Evolutionary conservation across 1,140 invertebrate genomes (phyloP).

Genomic region (Drosophila persimilis): DNA sequence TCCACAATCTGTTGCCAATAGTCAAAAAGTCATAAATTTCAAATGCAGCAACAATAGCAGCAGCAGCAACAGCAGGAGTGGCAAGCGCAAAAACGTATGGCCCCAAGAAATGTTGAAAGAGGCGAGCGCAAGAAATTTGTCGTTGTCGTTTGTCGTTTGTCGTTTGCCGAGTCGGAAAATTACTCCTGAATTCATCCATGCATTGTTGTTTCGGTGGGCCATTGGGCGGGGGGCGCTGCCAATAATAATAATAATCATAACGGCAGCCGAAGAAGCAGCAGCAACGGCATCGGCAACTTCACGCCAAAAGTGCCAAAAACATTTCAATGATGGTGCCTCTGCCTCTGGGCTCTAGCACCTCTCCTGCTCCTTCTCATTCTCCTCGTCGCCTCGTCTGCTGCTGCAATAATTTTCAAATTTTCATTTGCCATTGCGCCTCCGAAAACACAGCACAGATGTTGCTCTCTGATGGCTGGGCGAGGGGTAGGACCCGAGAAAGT

Average conservation of each 20-base stretch:
- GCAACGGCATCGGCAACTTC: conserved; percentile 56
- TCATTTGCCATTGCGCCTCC: conserved; percentile 62
- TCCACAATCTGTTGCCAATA: conserved; percentile 78
- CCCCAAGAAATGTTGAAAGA: conserved; percentile 61
- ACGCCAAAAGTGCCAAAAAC: conserved; percentile 77
- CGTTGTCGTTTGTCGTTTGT: conserved; percentile 34
- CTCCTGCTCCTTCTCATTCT: neutral
- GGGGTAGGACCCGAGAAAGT: no score
- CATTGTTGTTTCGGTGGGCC: conserved; percentile 54
- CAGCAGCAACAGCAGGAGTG: conserved; percentile 2
- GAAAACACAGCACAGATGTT: conserved; percentile 71
- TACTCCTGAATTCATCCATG: conserved; percentile 64
- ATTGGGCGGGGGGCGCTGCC: conserved; percentile 16
- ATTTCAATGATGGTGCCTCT: conserved; percentile 68
- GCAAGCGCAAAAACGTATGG: conserved; percentile 52
- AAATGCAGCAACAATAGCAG: conserved; percentile 65
- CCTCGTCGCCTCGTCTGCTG: conserved; percentile 42
- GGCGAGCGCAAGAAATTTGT: conserved; percentile 57
- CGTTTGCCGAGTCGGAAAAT: conserved; percentile 53
- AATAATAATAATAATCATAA: conserved; percentile 81
- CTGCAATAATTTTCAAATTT: conserved; percentile 81
- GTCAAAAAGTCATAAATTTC: conserved; percentile 80
- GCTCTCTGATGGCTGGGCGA: conserved; percentile 25
- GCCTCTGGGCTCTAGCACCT: conserved; percentile 5
- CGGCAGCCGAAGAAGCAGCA: conserved; percentile 34